A percentile compares a stretch with the other conserved stretches of the same genome.
Evolutionary conservation across 2,888 invertebrate species (phyloP).

Genomic region (Neocrepidodera transversa): DNA sequence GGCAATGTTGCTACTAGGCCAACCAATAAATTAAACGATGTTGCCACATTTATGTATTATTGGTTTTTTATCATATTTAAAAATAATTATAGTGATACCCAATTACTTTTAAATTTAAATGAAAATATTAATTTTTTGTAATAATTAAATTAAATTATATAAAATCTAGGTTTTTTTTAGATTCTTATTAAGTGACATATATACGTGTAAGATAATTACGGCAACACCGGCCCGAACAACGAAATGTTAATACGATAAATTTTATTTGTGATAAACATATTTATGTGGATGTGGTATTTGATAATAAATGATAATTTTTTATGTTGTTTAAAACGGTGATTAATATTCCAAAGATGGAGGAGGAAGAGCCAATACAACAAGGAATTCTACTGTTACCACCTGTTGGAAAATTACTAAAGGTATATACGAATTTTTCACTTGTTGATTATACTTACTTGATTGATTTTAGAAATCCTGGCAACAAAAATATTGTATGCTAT

Average conservation of each 20-base stretch:
- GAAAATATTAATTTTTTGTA: no score
- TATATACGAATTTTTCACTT: slow-evolving; percentile 52
- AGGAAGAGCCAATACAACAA: slow-evolving; percentile 76
- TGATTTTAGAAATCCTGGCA: slow-evolving; percentile 81
- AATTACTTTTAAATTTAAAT: no score
- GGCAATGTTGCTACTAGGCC: no score
- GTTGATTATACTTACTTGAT: not conserved
- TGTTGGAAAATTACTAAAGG: slow-evolving; percentile 78
- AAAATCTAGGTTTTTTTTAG: no score
- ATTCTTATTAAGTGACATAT: not conserved
- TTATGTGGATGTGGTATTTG: slow-evolving; percentile 39
- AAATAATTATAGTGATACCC: not conserved
- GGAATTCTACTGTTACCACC: slow-evolving; percentile 83
- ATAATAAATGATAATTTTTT: slow-evolving; percentile 31
- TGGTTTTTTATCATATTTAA: not conserved
- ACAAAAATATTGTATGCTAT: slow-evolving; percentile 78
- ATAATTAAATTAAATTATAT: no score
- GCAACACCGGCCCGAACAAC: no score
- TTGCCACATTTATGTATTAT: slow-evolving; percentile 29
- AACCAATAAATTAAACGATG: slow-evolving; percentile 23
- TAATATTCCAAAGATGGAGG: slow-evolving; percentile 66
- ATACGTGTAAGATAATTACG: not conserved
- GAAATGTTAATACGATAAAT: no score
- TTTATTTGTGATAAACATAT: no score
- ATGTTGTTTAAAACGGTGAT: slow-evolving; percentile 24